Percentiles rank a stretch among this genome's conserved stretches.
phyloP scores from a whole-genome alignment of 2,888 invertebrate genomes.

The Hydrotaea diabolus region DNA sequence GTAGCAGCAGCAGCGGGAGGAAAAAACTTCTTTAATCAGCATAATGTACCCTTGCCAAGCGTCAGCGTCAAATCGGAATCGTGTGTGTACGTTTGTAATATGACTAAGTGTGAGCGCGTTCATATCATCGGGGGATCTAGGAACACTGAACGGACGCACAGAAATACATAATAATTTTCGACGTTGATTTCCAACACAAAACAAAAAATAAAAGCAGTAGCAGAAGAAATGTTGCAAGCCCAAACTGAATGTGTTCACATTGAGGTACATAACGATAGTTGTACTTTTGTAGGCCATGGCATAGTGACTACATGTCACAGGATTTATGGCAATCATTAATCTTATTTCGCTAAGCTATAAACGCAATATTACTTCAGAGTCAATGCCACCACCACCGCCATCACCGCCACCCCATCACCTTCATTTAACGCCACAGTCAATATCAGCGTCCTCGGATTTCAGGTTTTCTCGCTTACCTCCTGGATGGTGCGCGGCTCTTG shows the following conservation, averaged over 20 bases:
- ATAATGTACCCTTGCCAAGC: slow-evolving; percentile 72
- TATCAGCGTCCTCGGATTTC: slow-evolving; percentile 14
- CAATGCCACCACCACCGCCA: slow-evolving; percentile 29
- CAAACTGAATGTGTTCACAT: slow-evolving; percentile 17
- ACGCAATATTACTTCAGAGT: slow-evolving; percentile 63
- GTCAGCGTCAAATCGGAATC: neutral
- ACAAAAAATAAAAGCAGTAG: neutral
- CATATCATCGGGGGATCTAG: slow-evolving; percentile 66
- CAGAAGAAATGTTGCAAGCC: slow-evolving; percentile 66
- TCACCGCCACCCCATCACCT: slow-evolving; percentile 41
- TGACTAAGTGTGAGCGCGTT: slow-evolving; percentile 22
- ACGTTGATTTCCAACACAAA: slow-evolving; percentile 74
- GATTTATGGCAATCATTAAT: slow-evolving; percentile 81
- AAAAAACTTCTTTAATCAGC: slow-evolving; percentile 75
- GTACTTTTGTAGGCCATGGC: slow-evolving; percentile 67
- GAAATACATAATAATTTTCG: slow-evolving; percentile 76
- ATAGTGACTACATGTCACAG: slow-evolving; percentile 73
- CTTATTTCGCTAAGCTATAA: slow-evolving; percentile 74
- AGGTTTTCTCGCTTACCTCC: slow-evolving; percentile 10
- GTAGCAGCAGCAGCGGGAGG: slow-evolving; percentile 50
- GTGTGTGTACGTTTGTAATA: neutral
- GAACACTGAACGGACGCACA: slow-evolving; percentile 35
- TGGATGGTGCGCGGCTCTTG: too few relatives aligned
- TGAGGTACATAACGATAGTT: slow-evolving; percentile 51
- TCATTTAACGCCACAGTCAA: slow-evolving; percentile 41